Evolutionary conservation across 2,888 invertebrate species (phyloP), one percentile per base, ranked within the genome.

Genomic region (Prostheceraeus crozeri): DNA sequence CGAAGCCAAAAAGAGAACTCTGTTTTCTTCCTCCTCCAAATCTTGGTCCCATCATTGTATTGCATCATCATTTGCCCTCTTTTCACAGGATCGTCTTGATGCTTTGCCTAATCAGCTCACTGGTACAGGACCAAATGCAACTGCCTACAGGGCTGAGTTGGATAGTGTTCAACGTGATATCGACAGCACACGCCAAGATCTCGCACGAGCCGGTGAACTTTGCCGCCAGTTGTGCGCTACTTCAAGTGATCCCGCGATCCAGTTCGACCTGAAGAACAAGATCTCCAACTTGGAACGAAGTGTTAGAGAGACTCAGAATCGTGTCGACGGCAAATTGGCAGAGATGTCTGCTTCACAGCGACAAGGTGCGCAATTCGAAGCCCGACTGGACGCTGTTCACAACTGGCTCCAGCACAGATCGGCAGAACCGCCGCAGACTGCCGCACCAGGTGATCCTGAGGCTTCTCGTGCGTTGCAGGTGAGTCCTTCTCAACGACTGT

Each of bases 201-300:
- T 74, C 31, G 67, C 68, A 28, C 67, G 68, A 52, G 69, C 70
- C 6, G 68, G 67, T 56, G 69, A 71, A 16, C 84, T 90, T 0
- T 91, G 90, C n/a, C 85, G 84, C 1, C 85, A 77, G 28, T 78
- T 94, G 0, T 85, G 87, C 69, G 84, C 85, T 57, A 87, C 89
- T 30, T 25, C 55, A 19, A 86, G 88, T 23, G 93, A 94, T 77
- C 84, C 90, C 0, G 85, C 88, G 0, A 87, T 89, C 0, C 82
- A 87, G 54, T 86, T 87, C 45, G 93, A 94, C 78, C 87, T 94
- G 46, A 86, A 86, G 76, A 84, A 83, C 65, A 90, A 91, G 72
- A 80, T 94, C 57, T 82, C 84, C 0, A 85, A 85, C 1, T 83
- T 90, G n/a, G 88, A 84, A 19, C 82, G 89, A 52, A 85, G 89